Conservation (phyloP, 2,888 invertebrate genomes). For the Timandra comae region DNA sequence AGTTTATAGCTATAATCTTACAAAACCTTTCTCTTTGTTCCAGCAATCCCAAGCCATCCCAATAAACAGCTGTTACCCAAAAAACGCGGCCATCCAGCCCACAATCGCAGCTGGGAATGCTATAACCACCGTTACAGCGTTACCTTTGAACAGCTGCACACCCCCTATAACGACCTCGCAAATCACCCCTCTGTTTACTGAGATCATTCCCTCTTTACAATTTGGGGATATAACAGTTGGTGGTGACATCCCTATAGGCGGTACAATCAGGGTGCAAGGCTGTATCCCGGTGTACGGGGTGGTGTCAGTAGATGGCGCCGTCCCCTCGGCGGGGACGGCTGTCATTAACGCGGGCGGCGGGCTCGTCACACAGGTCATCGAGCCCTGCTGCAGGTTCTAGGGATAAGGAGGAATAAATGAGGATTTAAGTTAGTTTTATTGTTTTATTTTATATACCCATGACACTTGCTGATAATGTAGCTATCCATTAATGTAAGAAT, state of each 20-base stretch:
- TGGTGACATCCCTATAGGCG: conserved; percentile 53
- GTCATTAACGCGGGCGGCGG: conserved; percentile 40
- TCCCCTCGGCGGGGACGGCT: conserved; percentile 51
- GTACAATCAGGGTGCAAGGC: conserved; percentile 51
- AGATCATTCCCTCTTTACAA: conserved; percentile 47
- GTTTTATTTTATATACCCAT: too few species aligned
- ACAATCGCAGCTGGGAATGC: conserved; percentile 19
- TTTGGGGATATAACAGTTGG: conserved; percentile 49
- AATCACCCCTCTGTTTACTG: conserved; percentile 44
- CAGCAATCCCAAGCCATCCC: conserved; percentile 27
- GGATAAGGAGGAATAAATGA: too few species aligned
- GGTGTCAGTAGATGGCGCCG: conserved; percentile 46
- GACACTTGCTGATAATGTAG: too few species aligned
- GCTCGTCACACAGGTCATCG: conserved; percentile 10
- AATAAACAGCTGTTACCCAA: conserved; percentile 13
- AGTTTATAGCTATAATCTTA: too few species aligned
- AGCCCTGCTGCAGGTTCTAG: conserved; percentile 8
- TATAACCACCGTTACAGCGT: conserved; percentile 19
- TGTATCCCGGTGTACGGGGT: conserved; percentile 59
- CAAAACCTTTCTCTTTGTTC: conserved; percentile 7
- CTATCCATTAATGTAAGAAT: too few species aligned
- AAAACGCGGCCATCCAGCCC: conserved; percentile 9
- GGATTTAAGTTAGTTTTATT: too few species aligned
- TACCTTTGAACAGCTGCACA: conserved; percentile 9
- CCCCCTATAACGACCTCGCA: conserved; percentile 27